Percentiles rank a stretch among this genome's conserved stretches.
phyloP scores from a whole-genome alignment of 92 coral and sea anemone species.

The Meandrina meandrites region DNA sequence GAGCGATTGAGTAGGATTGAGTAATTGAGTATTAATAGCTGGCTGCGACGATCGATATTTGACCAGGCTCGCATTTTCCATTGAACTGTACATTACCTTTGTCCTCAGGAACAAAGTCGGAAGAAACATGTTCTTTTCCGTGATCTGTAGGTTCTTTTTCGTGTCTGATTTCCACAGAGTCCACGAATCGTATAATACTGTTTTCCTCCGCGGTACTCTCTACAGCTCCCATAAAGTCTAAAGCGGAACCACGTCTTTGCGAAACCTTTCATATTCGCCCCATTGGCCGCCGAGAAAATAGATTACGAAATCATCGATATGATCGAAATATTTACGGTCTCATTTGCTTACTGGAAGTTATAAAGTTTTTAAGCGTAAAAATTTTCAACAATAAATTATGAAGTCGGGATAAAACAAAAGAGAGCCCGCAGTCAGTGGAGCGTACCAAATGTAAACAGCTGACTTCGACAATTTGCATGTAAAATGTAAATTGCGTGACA shows the following conservation, averaged over 20 bases:
- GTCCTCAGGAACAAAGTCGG: not conserved
- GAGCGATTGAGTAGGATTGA: not conserved
- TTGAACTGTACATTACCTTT: slow-evolving; percentile 15
- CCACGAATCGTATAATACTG: slow-evolving; percentile 36
- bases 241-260: not conserved
- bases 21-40: too few relatives aligned
- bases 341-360: not conserved
- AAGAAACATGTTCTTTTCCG: not conserved
- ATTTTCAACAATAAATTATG: not conserved
- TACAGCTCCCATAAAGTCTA: slow-evolving; percentile 35
- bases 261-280: slow-evolving; percentile 1
- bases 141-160: not conserved
- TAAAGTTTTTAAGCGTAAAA: not conserved
- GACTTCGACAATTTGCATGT: not conserved
- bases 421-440: slow-evolving; percentile 15
- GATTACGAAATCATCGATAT: slow-evolving; percentile 13
- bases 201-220: slow-evolving; percentile 25
- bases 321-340: not conserved
- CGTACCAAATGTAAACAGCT: slow-evolving; percentile 28
- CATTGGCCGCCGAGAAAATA: not conserved
- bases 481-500: not conserved
- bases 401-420: not conserved
- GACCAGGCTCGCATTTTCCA: not conserved
- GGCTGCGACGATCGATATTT: not conserved
- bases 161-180: slow-evolving; percentile 23